Evolutionary conservation across 2,113 vertebrate species (phyloP).

Genomic region (Elephas maximus): DNA sequence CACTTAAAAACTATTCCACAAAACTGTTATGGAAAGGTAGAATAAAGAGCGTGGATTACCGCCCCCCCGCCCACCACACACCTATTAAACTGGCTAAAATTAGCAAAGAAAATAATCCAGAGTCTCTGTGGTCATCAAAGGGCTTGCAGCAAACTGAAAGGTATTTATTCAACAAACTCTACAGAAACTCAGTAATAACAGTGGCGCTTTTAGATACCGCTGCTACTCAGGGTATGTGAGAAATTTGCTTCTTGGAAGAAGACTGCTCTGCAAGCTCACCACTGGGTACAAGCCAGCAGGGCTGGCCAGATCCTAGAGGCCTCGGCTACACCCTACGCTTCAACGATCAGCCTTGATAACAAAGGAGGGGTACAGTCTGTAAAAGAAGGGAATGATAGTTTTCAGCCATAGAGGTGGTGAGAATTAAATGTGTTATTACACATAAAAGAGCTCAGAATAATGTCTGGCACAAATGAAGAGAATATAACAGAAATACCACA

Average conservation of each 20-base stretch:
- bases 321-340: background rate
- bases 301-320: background rate
- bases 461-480: background rate
- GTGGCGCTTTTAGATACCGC: background rate
- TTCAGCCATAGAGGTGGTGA: background rate
- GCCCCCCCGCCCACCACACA: background rate
- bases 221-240: background rate
- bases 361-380: background rate
- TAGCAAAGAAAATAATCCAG: background rate
- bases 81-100: background rate
- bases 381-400: background rate
- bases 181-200: background rate
- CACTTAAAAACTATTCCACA: background rate
- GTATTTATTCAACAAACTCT: constrained; percentile 26
- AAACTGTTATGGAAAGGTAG: background rate
- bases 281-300: background rate
- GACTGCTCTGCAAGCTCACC: background rate
- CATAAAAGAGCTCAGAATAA: background rate
- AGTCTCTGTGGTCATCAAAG: background rate
- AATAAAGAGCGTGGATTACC: background rate
- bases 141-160: background rate
- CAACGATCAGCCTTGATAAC: background rate
- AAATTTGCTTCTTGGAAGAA: background rate
- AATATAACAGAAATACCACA: background rate
- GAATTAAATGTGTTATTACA: background rate